Evolutionary conservation across 2,797 vertebrate genomes (phyloP).

Genomic region (Cossypha polioptera): DNA sequence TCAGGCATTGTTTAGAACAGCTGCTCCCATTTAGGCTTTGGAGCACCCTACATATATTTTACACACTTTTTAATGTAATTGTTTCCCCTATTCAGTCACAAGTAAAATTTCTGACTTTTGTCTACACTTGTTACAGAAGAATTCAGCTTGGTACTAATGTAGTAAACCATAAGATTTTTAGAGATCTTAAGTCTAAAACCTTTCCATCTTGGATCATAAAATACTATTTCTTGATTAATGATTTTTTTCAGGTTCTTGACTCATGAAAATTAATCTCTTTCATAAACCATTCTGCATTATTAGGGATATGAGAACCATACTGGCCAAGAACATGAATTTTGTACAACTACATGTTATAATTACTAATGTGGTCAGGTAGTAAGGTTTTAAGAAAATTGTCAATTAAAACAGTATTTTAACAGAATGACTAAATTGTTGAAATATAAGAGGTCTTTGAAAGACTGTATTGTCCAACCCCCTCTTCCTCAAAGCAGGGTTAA

Average conservation of each 20-base stretch:
- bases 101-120: background rate
- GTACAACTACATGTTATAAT: too few relatives aligned
- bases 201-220: background rate
- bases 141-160: background rate
- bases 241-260: background rate
- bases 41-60: background rate
- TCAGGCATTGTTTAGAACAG: conserved; percentile 9
- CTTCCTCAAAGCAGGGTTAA: background rate
- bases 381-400: background rate
- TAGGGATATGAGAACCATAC: background rate
- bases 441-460: background rate
- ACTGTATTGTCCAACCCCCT: fast-evolving
- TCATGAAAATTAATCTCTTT: background rate
- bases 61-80: background rate
- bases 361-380: background rate
- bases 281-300: background rate
- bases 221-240: background rate
- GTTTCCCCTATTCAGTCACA: background rate
- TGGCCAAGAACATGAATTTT: background rate
- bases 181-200: background rate
- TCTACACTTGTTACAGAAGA: background rate
- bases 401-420: background rate
- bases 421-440: background rate
- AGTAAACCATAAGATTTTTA: background rate
- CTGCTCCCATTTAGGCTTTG: background rate